These are phyloP conservation scores for Callimorpha dominula DNA, from an alignment of 2,888 invertebrate genomes.

Conservation along the genomic window DNA sequence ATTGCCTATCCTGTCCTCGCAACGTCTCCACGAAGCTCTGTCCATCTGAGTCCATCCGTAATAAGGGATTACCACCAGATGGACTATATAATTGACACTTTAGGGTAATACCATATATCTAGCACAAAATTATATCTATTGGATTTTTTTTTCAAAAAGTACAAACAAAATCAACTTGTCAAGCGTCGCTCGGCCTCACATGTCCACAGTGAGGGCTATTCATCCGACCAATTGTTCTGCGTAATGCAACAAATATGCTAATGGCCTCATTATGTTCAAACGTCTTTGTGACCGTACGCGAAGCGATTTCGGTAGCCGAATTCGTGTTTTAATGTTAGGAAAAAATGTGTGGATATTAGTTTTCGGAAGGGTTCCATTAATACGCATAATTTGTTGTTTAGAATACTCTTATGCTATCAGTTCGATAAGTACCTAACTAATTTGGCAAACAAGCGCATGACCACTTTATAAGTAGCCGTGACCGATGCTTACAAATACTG, in stretches of 20 bases:
- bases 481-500: too few species aligned
- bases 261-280: constrained; percentile 70
- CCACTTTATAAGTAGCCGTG: too few species aligned
- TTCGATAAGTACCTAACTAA: too few species aligned
- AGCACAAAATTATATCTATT: neutral
- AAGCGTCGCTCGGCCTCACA: constrained; percentile 50
- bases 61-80: neutral
- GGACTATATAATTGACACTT: neutral
- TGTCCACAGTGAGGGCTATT: constrained; percentile 61
- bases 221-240: constrained; percentile 61
- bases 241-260: constrained; percentile 80
- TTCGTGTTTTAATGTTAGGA: constrained; percentile 51
- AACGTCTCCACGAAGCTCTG: too few species aligned
- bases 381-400: neutral
- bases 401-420: neutral
- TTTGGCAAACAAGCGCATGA: too few species aligned
- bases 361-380: constrained; percentile 8
- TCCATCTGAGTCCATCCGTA: neutral
- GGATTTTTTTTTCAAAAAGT: neutral
- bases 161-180: constrained; percentile 19
- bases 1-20: too few species aligned
- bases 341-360: constrained; percentile 24
- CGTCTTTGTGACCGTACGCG: constrained; percentile 67
- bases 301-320: constrained; percentile 74
- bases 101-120: neutral